Conservation (phyloP, 1,140 invertebrate species). For the Solenopsis fugax region DNA sequence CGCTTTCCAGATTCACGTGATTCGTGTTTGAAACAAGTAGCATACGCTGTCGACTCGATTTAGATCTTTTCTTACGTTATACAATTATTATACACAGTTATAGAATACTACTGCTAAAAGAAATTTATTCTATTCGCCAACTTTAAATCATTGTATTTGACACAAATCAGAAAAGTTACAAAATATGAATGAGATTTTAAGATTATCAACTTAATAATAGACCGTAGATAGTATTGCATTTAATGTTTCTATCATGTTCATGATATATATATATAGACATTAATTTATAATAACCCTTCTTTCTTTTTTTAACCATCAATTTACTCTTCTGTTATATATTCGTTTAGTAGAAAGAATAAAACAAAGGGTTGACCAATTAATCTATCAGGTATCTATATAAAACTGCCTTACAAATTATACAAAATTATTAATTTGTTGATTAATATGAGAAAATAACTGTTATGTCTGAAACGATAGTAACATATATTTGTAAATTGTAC, state of each 20-base stretch:
- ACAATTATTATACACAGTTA: slow-evolving; percentile 14
- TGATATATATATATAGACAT: too few relatives aligned
- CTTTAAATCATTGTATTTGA: background rate
- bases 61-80: background rate
- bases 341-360: background rate
- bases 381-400: too few relatives aligned
- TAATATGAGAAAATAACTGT: background rate
- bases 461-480: background rate
- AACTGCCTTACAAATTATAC: background rate
- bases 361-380: background rate
- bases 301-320: background rate
- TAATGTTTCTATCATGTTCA: too few relatives aligned
- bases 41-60: background rate
- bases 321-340: background rate
- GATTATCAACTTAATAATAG: background rate
- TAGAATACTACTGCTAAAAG: background rate
- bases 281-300: background rate
- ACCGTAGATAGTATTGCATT: background rate
- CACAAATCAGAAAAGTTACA: background rate
- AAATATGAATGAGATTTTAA: background rate
- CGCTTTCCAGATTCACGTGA: background rate
- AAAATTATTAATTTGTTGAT: background rate
- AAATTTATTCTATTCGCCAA: background rate
- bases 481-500: background rate
- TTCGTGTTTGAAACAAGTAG: background rate